Percentiles rank a stretch among this genome's conserved stretches.
Evolutionary conservation across 2,797 vertebrate species (phyloP).

Genomic region (Salmo trutta): DNA sequence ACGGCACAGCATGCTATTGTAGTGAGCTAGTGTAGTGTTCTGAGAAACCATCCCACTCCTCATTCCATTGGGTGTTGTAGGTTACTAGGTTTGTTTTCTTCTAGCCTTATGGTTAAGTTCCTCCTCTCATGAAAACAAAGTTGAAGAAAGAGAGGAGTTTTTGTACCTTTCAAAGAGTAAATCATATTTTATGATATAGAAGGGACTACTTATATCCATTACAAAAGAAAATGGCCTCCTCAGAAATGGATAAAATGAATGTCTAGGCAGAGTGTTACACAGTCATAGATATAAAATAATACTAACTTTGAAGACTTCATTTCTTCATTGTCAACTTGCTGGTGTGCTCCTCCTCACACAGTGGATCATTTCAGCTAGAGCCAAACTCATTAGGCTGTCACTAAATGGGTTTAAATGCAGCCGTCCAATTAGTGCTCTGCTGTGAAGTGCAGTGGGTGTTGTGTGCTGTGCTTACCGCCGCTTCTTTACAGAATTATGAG

Average conservation of each 20-base stretch:
- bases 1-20: not conserved
- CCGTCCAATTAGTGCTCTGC: conserved; percentile 78
- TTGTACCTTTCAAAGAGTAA: not conserved
- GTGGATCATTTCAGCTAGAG: conserved; percentile 65
- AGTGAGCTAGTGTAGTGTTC: not conserved
- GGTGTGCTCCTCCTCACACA: conserved; percentile 65
- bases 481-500: conserved; percentile 76
- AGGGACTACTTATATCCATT: too few relatives aligned
- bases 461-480: conserved; percentile 68
- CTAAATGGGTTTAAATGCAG: conserved; percentile 79
- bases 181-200: not conserved
- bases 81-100: not conserved
- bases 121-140: not conserved
- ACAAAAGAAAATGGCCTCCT: too few relatives aligned
- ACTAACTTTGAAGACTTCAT: conserved; percentile 35
- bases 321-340: conserved; percentile 55
- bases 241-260: not conserved
- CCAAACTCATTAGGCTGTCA: conserved; percentile 77
- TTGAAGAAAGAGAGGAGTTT: not conserved
- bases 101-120: not conserved
- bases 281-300: conserved; percentile 45
- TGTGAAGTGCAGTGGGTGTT: conserved; percentile 76
- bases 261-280: conserved; percentile 34
- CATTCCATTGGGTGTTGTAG: not conserved
- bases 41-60: not conserved